Evolutionary conservation across 2,113 vertebrate genomes (phyloP).

Genomic region (Sardina pilchardus): DNA sequence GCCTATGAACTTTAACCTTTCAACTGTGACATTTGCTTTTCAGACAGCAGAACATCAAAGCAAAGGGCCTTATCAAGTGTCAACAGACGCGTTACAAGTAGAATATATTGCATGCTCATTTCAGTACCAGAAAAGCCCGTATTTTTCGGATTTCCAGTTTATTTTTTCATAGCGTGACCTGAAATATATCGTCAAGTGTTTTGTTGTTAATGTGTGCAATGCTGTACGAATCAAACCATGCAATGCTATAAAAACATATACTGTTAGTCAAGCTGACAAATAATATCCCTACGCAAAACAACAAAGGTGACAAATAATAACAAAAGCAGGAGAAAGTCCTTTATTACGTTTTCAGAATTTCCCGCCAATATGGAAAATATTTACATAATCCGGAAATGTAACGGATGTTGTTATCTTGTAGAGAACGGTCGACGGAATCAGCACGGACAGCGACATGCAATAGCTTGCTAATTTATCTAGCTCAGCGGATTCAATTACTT

Average conservation of each 20-base stretch:
- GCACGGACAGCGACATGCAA: background rate
- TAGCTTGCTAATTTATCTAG: background rate
- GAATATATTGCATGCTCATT: background rate
- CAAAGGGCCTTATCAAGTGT: background rate
- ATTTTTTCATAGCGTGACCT: background rate
- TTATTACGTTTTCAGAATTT: constrained; percentile 4
- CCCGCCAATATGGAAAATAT: constrained; percentile 48
- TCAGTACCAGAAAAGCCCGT: background rate
- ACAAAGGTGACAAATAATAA: background rate
- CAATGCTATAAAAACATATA: background rate
- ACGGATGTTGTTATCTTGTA: constrained; percentile 48
- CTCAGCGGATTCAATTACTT: background rate
- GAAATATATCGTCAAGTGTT: background rate
- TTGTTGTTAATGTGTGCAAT: background rate
- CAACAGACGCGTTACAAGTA: background rate
- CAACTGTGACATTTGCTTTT: constrained; percentile 32
- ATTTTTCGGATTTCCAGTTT: background rate
- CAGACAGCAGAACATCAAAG: background rate
- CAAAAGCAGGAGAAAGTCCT: background rate
- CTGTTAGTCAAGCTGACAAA: background rate
- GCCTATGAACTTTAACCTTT: constrained; percentile 25
- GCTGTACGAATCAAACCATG: background rate
- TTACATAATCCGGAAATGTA: constrained; percentile 50
- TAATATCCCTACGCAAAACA: background rate
- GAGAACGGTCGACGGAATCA: background rate